Base-by-base conservation (phyloP, 2,113 vertebrate species). In the Oncorhynchus gorbuscha region DNA sequence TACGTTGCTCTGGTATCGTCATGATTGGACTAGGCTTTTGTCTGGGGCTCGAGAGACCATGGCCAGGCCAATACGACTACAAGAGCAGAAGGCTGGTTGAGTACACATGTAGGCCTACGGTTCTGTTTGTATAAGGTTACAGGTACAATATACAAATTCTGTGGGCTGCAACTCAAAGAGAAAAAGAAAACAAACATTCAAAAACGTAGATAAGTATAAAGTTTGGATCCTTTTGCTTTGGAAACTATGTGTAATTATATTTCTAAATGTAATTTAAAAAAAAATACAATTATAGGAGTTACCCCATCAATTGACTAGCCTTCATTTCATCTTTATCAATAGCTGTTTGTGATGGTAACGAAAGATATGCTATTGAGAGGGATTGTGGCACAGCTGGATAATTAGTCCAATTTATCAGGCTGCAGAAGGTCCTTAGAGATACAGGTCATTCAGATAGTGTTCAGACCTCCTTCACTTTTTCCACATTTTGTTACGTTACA, bases 41-140 rank as follows among this genome's bases (percentile, higher is more conserved):
- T 91, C 89, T 88, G 85, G 80, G 84, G 81, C 39, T 45, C 39
- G 39, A 45, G 39, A 45, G 39, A 45, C 51, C 78, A 85, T 79
- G 87, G 75, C 77, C 78, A 73, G 48, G 86, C 84, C 87, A 87
- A 90, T 89, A 87, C 88, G 88, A 89, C 81, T 74, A 86, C 87
- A 89, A 88, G 84, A 91, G 86, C 87, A 90, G 86, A 86, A 71
- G 84, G 74, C 83, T 86, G 82, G 83, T 88, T 80, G 88, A 90
- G 83, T 89, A 92, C 79, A 86, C 85, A 91, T 84, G 39, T 45
- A 79, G 70, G 73, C 78, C 79, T 55, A 82, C 32, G 7, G 85
- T 87, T 74, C 73, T 30, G 30, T 68, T 35, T 24, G 24, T 68
- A 35, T 68, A 18, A 35, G 51, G 51, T 55, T 55, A 16, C 14